Base-by-base conservation (phyloP, 2,113 vertebrate species). In the Toxotes chatareus region DNA sequence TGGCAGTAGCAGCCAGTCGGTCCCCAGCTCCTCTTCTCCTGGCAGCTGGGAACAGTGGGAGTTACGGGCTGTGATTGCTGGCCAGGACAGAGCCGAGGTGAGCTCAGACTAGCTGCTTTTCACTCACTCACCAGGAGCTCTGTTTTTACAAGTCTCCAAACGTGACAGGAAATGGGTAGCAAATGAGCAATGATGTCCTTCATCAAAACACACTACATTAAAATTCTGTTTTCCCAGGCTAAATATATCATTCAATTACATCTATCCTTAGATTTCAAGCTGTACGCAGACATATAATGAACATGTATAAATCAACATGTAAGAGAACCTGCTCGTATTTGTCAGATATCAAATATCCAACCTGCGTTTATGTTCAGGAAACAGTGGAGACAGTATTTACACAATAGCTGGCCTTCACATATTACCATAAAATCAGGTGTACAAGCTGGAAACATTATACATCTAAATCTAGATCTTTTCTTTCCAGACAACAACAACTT, bases 11-110 rank as follows among this genome's bases (percentile, higher is more conserved):
- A 79, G 85, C 68, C 80, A 17, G 34, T 79, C 88, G 8, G 88
- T 77, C 88, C 86, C 82, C 55, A 66, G 83, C 83, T 88, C 85
- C 68, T 76, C 68, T 85, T 80, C 73, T 34, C 75, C 67, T 47
- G 49, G 76, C 90, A 90, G 93, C 92, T 92, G 89, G 89, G 93
- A 94, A 92, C 88, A 78, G 90, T 92, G 92, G 90, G 91, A 91
- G 87, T 86, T 84, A 69, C 62, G 46, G 86, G 72, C 80, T 86
- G 79, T 87, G 88, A 93, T 90, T 83, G 83, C 85, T 83, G 87
- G 90, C 92, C 89, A 57, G 87, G 64, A 85, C 66, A 31, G 79
- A 89, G 87, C 62, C 70, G 89, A 92, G 85, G 89, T 84, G 88
- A 91, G 88, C 87, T 93, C 90, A 92, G 81, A 83, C 88, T 85